Evolutionary conservation across 30 jellyfish, hydroid and myxozoan genomes (phyloP).

Genomic region (Cassiopea andromeda): DNA sequence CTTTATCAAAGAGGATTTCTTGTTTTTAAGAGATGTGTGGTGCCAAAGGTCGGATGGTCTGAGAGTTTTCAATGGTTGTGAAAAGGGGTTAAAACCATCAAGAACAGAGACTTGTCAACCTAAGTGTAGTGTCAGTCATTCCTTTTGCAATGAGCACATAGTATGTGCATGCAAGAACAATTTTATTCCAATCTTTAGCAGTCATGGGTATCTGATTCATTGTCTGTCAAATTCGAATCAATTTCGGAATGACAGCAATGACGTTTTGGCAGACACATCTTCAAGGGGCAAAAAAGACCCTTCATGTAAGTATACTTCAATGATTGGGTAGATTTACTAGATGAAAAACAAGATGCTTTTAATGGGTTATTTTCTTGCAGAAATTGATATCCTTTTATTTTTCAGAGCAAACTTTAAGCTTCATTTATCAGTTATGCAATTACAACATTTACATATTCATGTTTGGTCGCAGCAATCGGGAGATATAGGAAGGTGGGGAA

Average conservation of each 20-base stretch:
- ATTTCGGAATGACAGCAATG: constrained; percentile 16
- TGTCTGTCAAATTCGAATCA: constrained; percentile 55
- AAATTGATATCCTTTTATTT: no score
- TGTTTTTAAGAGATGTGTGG: constrained; percentile 58
- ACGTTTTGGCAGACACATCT: constrained; percentile 12
- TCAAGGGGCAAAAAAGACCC: constrained; percentile 19
- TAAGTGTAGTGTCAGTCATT: constrained; percentile 48
- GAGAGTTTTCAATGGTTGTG: constrained; percentile 53
- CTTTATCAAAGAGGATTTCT: neutral
- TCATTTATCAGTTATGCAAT: no score
- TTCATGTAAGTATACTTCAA: constrained; percentile 37
- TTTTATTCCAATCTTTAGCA: constrained; percentile 45
- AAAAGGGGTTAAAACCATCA: constrained; percentile 42
- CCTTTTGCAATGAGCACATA: constrained; percentile 43
- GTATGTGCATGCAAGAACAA: constrained; percentile 49
- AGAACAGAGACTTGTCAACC: constrained; percentile 52
- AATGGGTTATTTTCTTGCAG: no score
- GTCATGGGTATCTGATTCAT: constrained; percentile 55
- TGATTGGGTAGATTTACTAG: no score
- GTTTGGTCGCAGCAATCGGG: no score
- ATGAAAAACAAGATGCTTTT: no score
- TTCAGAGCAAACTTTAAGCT: no score
- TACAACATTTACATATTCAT: no score
- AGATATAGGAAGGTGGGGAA: no score
- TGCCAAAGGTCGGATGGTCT: constrained; percentile 72